Evolutionary conservation across 2,113 vertebrate genomes (phyloP), one percentile per base, ranked within the genome.

Genomic region (Oncorhynchus masou): DNA sequence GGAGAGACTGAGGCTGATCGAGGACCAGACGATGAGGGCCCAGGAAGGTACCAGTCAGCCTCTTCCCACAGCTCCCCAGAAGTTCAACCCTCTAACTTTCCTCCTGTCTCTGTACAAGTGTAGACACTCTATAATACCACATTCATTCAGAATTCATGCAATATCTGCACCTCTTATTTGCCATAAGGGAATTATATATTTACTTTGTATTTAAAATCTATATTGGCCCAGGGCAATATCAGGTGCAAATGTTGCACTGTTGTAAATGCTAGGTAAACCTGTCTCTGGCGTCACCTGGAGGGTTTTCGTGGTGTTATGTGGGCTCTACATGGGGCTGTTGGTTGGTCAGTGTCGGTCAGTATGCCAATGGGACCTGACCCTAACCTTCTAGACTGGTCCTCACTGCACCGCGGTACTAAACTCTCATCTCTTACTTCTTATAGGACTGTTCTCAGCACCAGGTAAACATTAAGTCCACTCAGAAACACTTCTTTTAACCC

Each of bases 1-100:
- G 89, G 96, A 96, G 89, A 92, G 96, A 19, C 92, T 99, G 76
- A 92, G 91, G 67, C 95, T 96, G 90, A 99, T 99, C 60, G 97
- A 99, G 85, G 97, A 97, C 80, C 97, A 99, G 88, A 99, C 97
- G 1, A 84, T 96, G 91, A 96, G 92, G 85, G 97, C 97, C 70
- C 97, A 99, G 89, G 99, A 95, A 96, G 97, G 97, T 97, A 90
- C 78, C 45, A 1, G 0, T 3, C 60, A 13, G 66, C 57, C 57
- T 4, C 34, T n/a, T 69, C 5, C 20, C 45, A 39, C 39, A 39
- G 8, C 34, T 39, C 34, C 34, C 29, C 29, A 0, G 29, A 29
- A 4, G 29, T 29, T 29, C 7, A 24, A 9, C 5, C 20, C n/a
- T 5, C n/a, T 15, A 39, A 24, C 39, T 20, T 51, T 27, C 49